Evolutionary conservation across 2,888 invertebrate genomes (phyloP), one percentile per base, ranked within the genome.

Genomic region (Carterocephalus palaemon): DNA sequence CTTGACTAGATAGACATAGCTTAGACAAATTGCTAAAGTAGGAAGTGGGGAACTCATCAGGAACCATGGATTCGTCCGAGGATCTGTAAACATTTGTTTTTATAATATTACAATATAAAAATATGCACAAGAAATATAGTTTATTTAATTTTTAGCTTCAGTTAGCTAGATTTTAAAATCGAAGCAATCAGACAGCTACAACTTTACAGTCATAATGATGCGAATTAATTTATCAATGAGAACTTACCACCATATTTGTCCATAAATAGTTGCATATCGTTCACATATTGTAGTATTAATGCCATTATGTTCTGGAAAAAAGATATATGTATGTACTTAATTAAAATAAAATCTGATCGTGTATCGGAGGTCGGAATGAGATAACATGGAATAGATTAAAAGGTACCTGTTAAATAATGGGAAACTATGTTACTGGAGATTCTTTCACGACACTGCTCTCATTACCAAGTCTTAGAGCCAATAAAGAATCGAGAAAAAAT

Each of bases 31-130:
- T 77, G 93, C 88, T 79, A 97, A 88, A 61, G 97, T 97, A 66
- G 97, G 97, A 71, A 95, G 91, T 52, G 97, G 97, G 61, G 95
- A 95, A 70, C 94, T 93, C 96, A 98, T 97, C 88, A 98, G 89
- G 67, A 94, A 92, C 95, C 95, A 97, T 81, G 93, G 91, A 80
- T 94, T 95, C 65, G 97, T 95, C 73, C 98, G 90, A 53, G 92
- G 89, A 89, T 95, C 95, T 95, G 89, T 59, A 90, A 90, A 62
- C n/a, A n/a, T 46, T 64, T 61, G n/a, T n/a, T n/a, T n/a, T n/a
- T n/a, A 59, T 57, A 60, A 46, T 19, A 42, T 34, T 29, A 2
- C 5, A 22, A 22, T 40, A 34, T n/a, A n/a, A n/a, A n/a, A n/a
- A n/a, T n/a, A n/a, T n/a, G n/a, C 6, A 7, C 7, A 7, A 2